Base-by-base conservation (phyloP, 2,113 vertebrate genomes). In the Rattus rattus region DNA sequence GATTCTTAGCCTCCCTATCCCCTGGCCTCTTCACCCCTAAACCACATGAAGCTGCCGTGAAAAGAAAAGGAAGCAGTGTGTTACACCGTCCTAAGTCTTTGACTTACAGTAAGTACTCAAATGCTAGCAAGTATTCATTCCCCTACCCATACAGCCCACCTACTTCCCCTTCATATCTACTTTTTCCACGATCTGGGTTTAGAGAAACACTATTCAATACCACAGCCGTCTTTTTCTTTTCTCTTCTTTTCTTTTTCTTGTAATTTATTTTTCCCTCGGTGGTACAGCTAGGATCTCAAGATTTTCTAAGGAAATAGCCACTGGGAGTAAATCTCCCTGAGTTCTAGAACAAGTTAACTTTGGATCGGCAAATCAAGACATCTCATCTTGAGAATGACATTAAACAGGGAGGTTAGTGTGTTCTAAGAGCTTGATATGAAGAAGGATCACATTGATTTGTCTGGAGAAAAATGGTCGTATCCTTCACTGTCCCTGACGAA, bases 1-100 rank as follows among this genome's bases (percentile, higher is more conserved):
- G 11, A 2, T 19, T 30, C 2, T 79, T 65, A 76, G 16, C 9
- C 28, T 76, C 59, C 70, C 49, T 83, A 11, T 36, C 36, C 36
- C 79, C 63, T 54, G 28, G 30, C 92, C 91, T 95, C 43, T 49
- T 96, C 72, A 47, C 24, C 70, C n/a, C 8, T n/a, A 94, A 95
- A 84, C 14, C 6, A 30, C 65, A 36, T 43, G 2, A 88, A 47
- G 22, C 85, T 67, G n/a, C 24, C 22, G 0, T n/a, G 22, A 86
- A 47, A 11, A n/a, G 7, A 8, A 79, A 22, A 39, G 30, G 65
- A 93, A 67, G 12, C 28, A 47, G 95, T 2, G 1, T 13, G 36
- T 52, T 69, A 2, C 4, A 70, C 61, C 4, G 16, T 33, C 1
- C 54, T 88, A 39, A 43, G 61, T 22, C n/a, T 69, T 19, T 52